Conservation (phyloP, 1,140 invertebrate species). For the Leptonema lineaticorne region DNA sequence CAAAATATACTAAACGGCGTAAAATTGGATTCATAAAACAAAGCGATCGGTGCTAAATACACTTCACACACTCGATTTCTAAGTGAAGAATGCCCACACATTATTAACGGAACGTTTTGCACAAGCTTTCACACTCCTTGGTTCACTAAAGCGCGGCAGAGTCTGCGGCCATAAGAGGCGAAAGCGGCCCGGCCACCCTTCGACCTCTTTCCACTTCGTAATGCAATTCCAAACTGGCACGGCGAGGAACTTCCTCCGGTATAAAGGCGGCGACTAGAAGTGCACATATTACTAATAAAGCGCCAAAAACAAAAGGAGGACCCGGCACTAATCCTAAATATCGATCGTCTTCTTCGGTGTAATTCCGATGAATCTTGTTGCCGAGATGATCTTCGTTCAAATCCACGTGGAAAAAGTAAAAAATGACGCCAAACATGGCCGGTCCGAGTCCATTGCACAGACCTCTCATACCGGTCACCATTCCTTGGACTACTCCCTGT, state of each 20-base stretch:
- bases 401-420: slow-evolving; percentile 98
- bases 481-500: slow-evolving; percentile 97
- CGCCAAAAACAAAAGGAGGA: slow-evolving; percentile 99
- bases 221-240: slow-evolving; percentile 68
- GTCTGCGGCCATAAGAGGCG: slow-evolving; percentile 76
- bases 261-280: slow-evolving; percentile 90
- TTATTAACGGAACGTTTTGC: slow-evolving; percentile 21
- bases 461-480: slow-evolving; percentile 95
- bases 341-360: slow-evolving; percentile 44
- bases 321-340: slow-evolving; percentile 83
- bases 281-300: slow-evolving; percentile 93
- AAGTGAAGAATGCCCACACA: neutral
- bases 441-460: slow-evolving; percentile 92
- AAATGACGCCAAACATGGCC: slow-evolving; percentile 96
- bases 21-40: neutral
- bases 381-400: slow-evolving; percentile 72
- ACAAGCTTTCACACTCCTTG: neutral
- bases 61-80: neutral
- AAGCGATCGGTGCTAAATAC: neutral
- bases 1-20: too few relatives aligned
- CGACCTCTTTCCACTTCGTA: slow-evolving; percentile 75
- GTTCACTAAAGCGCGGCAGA: slow-evolving; percentile 65
- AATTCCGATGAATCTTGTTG: slow-evolving; percentile 43
- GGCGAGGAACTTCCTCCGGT: slow-evolving; percentile 66
- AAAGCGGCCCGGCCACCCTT: slow-evolving; percentile 73